Evolutionary conservation across 1,140 invertebrate genomes (phyloP), one percentile per base, ranked within the genome.

Genomic region (Rhyacophila brunnea): DNA sequence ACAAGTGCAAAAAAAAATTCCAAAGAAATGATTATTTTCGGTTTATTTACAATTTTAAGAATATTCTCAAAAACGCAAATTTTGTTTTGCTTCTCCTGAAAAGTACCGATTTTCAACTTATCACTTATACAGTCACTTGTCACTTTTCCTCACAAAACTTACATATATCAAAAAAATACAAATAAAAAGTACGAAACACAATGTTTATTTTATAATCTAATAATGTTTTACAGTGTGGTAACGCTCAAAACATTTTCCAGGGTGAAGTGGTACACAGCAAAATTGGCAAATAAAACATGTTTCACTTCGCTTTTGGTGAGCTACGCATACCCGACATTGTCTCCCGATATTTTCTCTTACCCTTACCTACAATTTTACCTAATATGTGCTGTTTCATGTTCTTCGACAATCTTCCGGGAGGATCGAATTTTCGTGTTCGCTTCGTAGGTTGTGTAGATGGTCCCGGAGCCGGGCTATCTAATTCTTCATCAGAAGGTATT

Each of bases 201-300:
- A 45, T 18, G 43, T 45, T 64, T 78, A 68, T 19, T 34, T 34
- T 50, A 55, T 20, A 23, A 49, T 18, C 6, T 49, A 51, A 51
- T 51, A 51, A 38, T 51, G 17, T 38, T 51, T 40, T 35, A 38
- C 23, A 15, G 36, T 38, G 36, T 51, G 49, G 23, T 38, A 51
- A 36, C 36, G 15, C 38, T 51, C 34, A 17, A 51, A 51, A 51
- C 49, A 51, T 51, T 51, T 51, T 35, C 32, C 49, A 36, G 23
- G 13, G 36, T 51, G 49, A 38, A 51, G 36, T 20, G 49, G 34
- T 36, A 51, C 35, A 20, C 23, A 18, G 49, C 49, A 51, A 51
- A 38, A 51, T 51, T 51, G 15, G 23, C 49, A 51, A 36, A 51
- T 38, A 20, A 38, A 40, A 34, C 19, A 15, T 17, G 20, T n/a